Evolutionary conservation across 2,113 vertebrate species (phyloP), one percentile per base, ranked within the genome.

Genomic region (Nothobranchius furzeri): DNA sequence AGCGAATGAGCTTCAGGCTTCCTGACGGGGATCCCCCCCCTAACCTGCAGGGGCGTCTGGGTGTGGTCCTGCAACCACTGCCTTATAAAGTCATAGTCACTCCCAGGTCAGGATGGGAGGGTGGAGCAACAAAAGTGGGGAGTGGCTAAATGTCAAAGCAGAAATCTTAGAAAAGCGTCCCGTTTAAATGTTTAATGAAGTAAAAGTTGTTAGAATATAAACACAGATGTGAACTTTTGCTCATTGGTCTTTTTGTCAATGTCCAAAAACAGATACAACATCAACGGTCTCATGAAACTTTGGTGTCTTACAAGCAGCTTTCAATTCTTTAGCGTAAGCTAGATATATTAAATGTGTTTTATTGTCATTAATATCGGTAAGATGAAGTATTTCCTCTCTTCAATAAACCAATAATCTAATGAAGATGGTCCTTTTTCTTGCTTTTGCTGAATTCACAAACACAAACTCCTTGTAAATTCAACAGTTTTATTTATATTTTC

Each of bases 11-110:
- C 64, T 92, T 94, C 73, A 75, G 43, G 5, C 62, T 74, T 12
- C 90, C 91, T 0, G 0, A 30, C 0, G 82, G 85, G 3, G 83
- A 12, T n/a, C 9, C 90, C 7, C 78, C 78, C 0, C 93, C 93
- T 0, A 82, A 92, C 81, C 85, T 94, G 81, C 78, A 85, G 77
- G 93, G 93, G 37, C 82, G 78, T 0, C 78, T 89, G 15, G 92
- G 92, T 0, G 91, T 94, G 11, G 92, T 94, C 3, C 61, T 94
- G 14, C 92, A 94, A 67, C 93, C 92, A 0, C 49, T 85, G 17
- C 81, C 79, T 54, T 94, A 90, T 76, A 75, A 66, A 4, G 84
- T 92, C 2, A 60, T 53, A 0, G 88, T 92, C 14, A 66, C 57
- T 1, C 80, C 90, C 0, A 81, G 89, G 30, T 25, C 49, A 1